Evolutionary conservation across 23 tunicate genomes (phyloP).

Genomic region (Styela clava): DNA sequence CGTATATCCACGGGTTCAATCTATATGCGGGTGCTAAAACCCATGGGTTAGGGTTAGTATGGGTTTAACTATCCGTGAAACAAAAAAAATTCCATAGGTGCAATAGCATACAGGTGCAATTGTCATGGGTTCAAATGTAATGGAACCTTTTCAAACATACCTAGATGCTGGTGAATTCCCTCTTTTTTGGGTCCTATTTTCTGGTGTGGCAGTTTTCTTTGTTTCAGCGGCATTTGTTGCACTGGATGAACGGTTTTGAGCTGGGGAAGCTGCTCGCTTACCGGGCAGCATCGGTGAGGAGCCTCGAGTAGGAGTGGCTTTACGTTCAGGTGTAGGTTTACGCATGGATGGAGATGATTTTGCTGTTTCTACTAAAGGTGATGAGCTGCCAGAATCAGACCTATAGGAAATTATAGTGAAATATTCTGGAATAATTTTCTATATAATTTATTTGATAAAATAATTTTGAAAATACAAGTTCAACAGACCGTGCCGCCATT

Average conservation of each 20-base stretch:
- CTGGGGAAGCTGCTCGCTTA: neutral
- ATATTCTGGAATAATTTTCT: neutral
- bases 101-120: too few species aligned
- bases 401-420: neutral
- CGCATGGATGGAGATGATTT: neutral
- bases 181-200: neutral
- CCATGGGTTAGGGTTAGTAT: too few species aligned
- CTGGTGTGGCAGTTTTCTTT: conserved; percentile 10
- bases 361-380: neutral
- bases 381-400: conserved; percentile 1
- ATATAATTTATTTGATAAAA: too few species aligned
- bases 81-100: too few species aligned
- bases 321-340: neutral
- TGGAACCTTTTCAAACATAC: too few species aligned
- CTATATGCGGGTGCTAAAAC: too few species aligned
- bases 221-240: neutral
- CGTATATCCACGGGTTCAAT: too few species aligned
- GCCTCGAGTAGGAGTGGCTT: neutral
- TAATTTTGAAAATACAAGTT: too few species aligned
- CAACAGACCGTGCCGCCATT: too few species aligned
- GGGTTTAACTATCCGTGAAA: too few species aligned
- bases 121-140: too few species aligned
- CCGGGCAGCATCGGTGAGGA: neutral
- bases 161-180: conserved; percentile 1
- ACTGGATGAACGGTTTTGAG: neutral